phyloP scores from a whole-genome alignment of 2,797 vertebrate species.

The Chiloscyllium punctatum region DNA sequence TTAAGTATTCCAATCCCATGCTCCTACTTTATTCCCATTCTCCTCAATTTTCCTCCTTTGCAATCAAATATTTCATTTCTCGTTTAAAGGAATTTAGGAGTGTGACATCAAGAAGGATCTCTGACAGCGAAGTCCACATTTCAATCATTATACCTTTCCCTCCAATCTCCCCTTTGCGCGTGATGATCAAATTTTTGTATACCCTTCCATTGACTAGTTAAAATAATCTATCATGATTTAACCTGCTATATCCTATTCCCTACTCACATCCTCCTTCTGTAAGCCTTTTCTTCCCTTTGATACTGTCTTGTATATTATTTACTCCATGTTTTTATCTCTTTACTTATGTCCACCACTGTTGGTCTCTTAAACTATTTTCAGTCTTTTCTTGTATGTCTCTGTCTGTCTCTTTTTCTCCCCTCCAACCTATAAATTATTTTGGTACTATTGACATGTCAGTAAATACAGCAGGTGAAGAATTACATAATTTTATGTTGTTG shows the following conservation, averaged over 20 bases:
- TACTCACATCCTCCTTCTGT: background rate
- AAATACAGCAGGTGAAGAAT: background rate
- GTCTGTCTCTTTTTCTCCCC: background rate
- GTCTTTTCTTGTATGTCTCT: background rate
- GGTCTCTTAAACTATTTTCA: background rate
- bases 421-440: background rate
- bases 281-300: background rate
- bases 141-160: background rate
- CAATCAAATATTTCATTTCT: background rate
- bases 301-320: background rate
- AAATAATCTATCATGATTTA: background rate
- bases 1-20: background rate
- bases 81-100: background rate
- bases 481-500: background rate
- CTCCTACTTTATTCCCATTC: background rate
- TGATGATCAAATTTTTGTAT: background rate
- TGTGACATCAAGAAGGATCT: background rate
- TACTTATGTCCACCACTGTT: background rate
- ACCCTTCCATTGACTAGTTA: background rate
- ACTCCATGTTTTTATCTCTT: background rate
- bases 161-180: background rate
- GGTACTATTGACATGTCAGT: background rate
- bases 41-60: background rate
- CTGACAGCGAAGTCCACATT: background rate
- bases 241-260: background rate